Base-by-base conservation (phyloP, 2,888 invertebrate genomes). In the Trimorus sp. region DNA sequence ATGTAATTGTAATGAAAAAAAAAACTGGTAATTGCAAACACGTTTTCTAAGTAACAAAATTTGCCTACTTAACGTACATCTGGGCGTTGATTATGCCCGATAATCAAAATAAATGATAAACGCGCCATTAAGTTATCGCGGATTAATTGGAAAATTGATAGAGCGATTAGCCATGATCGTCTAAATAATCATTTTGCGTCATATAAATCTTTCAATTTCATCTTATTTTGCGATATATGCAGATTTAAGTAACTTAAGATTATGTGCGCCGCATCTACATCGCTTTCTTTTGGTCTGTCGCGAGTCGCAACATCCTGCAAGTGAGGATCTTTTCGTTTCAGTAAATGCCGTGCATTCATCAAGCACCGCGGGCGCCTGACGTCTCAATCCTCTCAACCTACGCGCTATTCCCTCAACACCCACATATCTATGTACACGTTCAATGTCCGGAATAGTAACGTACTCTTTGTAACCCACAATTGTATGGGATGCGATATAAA, bases 311-410 rank as follows among this genome's bases (percentile, higher is more conserved):
- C 88, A 87, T 87, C 88, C 86, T 84, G 85, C 88, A 84, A 88
- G 86, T 84, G 84, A 86, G 87, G 86, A 88, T 88, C 89, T 89
- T 88, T 89, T 89, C 88, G 88, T 89, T 88, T 84, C 86, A 85
- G 86, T 89, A 89, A 91, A 90, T 90, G 89, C 88, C 84, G 82
- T 80, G 87, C 90, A 91, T 91, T 89, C 89, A 91, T 91, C 91
- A 91, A 89, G 89, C 90, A 85, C 91, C 87, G 84, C 90, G 87
- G 91, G 90, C 89, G 90, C 89, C 87, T 89, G 91, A 91, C 91
- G 89, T 91, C 91, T 91, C 90, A 91, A 91, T 91, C 88, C 90
- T 85, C 88, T 86, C 88, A 85, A 88, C 88, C 89, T 88, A 89
- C 90, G 90, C 90, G 86, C 82, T 85, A 84, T 85, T 84, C 85